Base-by-base conservation (phyloP, 2,113 vertebrate genomes). In the Takifugu bimaculatus region DNA sequence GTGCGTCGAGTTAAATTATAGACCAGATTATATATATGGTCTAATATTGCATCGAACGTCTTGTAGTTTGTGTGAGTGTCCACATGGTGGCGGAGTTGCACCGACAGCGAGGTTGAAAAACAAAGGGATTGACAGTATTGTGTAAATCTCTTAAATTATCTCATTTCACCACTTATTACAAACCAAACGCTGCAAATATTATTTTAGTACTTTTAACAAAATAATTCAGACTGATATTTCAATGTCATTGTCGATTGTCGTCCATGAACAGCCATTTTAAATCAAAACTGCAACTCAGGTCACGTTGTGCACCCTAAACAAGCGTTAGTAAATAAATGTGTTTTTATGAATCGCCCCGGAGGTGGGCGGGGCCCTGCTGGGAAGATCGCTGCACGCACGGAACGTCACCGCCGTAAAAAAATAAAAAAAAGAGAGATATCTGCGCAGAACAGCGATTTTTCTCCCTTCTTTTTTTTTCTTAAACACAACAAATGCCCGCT, bases 291-390 rank as follows among this genome's bases (percentile, higher is more conserved):
- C n/a, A 5, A 7, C 15, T 60, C 26, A 51, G 13, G 53, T 52
- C 27, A 13, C 45, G 48, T 10, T n/a, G 53, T 49, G 42, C 29
- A 14, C 1, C 4, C 25, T 42, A 35, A 25, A 27, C 59, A 47
- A 14, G 57, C 11, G 45, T 57, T 61, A 60, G 65, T 74, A 63
- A 52, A 13, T 28, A 42, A 7, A 64, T 68, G 71, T 43, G 76
- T 50, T 63, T 83, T 71, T 54, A 26, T 66, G 65, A 75, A 75
- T 83, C 70, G 60, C 56, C 47, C 45, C 55, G 53, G 56, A 43
- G 39, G 71, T 84, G 85, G 86, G 88, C 68, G 86, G 75, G 82
- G 57, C 75, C 49, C 60, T 51, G 49, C 68, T 69, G 70, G 56
- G 63, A 63, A 75, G 74, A 68, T 11, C 59, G 45, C 53, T 51